A percentile compares a stretch with the other conserved stretches of the same genome.
Evolutionary conservation across 2,113 vertebrate species (phyloP).

Genomic region (zebrafish (Danio rerio)): DNA sequence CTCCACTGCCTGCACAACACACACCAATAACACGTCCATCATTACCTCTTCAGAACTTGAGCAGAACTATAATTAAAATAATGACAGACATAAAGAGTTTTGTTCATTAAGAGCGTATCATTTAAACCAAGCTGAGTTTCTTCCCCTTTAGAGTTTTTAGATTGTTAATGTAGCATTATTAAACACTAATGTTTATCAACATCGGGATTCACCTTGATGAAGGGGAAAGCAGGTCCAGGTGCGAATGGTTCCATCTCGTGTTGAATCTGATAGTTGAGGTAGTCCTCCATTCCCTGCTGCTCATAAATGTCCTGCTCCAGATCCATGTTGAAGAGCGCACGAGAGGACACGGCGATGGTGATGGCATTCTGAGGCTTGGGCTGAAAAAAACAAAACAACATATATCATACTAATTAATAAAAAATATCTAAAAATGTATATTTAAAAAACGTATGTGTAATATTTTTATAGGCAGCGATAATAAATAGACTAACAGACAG

Average conservation of each 20-base stretch:
- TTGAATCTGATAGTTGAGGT: slow-evolving; percentile 89
- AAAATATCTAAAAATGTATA: too few species aligned
- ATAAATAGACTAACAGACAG: too few species aligned
- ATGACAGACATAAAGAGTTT: neutral
- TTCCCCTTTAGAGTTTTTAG: neutral
- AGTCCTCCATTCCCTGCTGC: slow-evolving; percentile 89
- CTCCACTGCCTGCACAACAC: slow-evolving; percentile 78
- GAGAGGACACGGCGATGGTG: slow-evolving; percentile 91
- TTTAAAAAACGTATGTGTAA: too few species aligned
- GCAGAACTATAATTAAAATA: too few species aligned
- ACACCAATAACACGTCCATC: neutral
- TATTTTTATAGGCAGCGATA: too few species aligned
- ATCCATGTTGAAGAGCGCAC: slow-evolving; percentile 94
- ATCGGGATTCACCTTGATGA: slow-evolving; percentile 84
- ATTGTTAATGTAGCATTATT: neutral
- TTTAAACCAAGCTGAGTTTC: too few species aligned
- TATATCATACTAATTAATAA: neutral
- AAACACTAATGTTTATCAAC: neutral
- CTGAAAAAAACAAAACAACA: slow-evolving; percentile 65
- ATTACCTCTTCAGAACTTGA: too few species aligned
- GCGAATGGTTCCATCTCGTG: slow-evolving; percentile 89
- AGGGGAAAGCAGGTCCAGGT: slow-evolving; percentile 92
- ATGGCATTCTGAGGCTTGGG: slow-evolving; percentile 91
- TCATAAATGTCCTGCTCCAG: slow-evolving; percentile 89
- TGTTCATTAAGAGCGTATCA: neutral